A percentile compares a stretch with the other conserved stretches of the same genome.
phyloP scores from a whole-genome alignment of 2,888 invertebrate species.

The Ernsta delagoae region DNA sequence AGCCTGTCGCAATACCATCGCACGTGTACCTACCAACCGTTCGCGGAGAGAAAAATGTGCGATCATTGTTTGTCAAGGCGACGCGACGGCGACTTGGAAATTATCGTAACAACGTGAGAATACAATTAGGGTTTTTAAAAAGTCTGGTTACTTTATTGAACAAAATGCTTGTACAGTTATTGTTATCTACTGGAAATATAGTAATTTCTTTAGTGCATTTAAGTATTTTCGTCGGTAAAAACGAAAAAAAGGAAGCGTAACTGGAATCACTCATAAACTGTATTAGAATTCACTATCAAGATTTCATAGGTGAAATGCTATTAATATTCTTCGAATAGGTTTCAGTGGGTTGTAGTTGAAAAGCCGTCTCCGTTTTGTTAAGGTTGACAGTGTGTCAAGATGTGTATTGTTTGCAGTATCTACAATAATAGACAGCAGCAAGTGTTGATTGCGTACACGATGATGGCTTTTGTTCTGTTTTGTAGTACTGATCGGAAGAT shows the following conservation, averaged over 20 bases:
- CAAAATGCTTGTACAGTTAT: too few relatives aligned
- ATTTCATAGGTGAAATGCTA: conserved; percentile 1
- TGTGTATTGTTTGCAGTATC: conserved; percentile 7
- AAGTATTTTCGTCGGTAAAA: too few relatives aligned
- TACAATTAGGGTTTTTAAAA: background rate
- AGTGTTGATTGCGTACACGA: conserved; percentile 18
- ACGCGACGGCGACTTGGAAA: conserved; percentile 52
- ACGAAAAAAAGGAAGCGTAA: background rate
- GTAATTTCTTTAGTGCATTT: too few relatives aligned
- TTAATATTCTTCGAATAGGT: background rate
- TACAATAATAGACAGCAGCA: conserved; percentile 30
- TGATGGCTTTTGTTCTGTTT: conserved; percentile 25
- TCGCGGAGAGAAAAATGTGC: conserved; percentile 39
- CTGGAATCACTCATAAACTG: background rate
- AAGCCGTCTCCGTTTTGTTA: background rate
- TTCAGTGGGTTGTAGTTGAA: background rate
- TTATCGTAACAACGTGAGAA: conserved; percentile 44
- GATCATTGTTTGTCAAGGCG: conserved; percentile 70
- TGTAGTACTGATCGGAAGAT: conserved; percentile 23
- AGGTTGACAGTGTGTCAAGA: conserved; percentile 17
- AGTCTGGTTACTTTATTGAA: background rate
- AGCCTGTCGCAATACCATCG: conserved; percentile 55
- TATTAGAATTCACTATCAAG: background rate
- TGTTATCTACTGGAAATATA: too few relatives aligned
- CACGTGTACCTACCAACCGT: conserved; percentile 37